These are phyloP conservation scores for Solenopsis invicta DNA, from an alignment of 1,140 invertebrate genomes.

Conservation along the genomic window DNA sequence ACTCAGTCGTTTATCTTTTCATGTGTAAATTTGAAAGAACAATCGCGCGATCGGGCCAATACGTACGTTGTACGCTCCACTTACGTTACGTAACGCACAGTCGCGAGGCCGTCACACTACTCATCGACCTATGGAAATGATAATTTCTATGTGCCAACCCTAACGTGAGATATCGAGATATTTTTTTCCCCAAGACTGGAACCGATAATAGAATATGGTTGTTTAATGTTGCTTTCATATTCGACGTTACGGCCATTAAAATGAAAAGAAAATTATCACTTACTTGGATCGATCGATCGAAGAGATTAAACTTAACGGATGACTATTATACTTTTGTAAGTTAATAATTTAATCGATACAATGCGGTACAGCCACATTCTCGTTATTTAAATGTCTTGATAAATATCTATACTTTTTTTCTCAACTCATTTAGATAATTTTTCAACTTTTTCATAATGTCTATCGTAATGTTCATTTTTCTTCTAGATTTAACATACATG, in stretches of 20 bases:
- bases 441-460: background rate
- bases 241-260: background rate
- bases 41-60: constrained; percentile 63
- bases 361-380: background rate
- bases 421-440: too few relatives aligned
- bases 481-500: background rate
- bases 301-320: background rate
- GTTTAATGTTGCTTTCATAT: background rate
- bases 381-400: too few relatives aligned
- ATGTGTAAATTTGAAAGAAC: constrained; percentile 81
- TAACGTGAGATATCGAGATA: constrained; percentile 12
- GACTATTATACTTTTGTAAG: background rate
- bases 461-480: background rate
- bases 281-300: background rate
- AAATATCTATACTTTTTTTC: too few relatives aligned
- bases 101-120: constrained; percentile 47
- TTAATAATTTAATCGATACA: background rate
- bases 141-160: constrained; percentile 49
- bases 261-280: background rate
- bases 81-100: constrained; percentile 65
- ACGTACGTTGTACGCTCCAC: constrained; percentile 40
- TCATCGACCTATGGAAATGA: constrained; percentile 64
- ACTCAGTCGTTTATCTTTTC: constrained; percentile 76
- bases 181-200: background rate
- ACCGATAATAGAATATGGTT: background rate